Percentiles rank a stretch among this genome's conserved stretches.
phyloP scores from a whole-genome alignment of 2,797 vertebrate species.

The Eulemur mongoz region DNA sequence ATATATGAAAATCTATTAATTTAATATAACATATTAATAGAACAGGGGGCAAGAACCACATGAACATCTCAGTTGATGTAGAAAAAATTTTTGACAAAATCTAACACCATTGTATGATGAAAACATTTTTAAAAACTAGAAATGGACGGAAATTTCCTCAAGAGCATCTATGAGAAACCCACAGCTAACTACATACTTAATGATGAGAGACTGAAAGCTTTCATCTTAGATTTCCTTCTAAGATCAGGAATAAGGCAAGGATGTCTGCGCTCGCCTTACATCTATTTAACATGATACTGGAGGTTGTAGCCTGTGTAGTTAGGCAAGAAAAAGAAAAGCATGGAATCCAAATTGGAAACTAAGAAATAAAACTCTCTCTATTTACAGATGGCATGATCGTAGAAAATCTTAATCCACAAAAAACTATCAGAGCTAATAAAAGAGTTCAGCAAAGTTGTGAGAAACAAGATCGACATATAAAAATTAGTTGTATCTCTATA shows the following conservation, averaged over 20 bases:
- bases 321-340: not conserved
- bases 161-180: not conserved
- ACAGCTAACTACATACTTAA: not conserved
- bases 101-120: constrained; percentile 4
- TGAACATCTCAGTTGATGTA: not conserved
- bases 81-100: constrained; percentile 10
- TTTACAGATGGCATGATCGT: constrained; percentile 7
- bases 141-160: not conserved
- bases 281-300: not conserved
- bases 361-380: not conserved
- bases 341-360: not conserved
- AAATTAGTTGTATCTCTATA: constrained; percentile 33
- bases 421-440: not conserved
- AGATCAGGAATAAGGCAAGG: not conserved
- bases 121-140: not conserved
- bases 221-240: not conserved
- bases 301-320: not conserved
- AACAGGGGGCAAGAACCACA: not conserved
- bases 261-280: not conserved
- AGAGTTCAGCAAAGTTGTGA: not conserved
- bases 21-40: not conserved
- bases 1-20: not conserved
- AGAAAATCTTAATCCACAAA: not conserved
- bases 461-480: not conserved
- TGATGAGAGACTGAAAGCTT: not conserved